Percentiles rank a stretch among this genome's conserved stretches.
phyloP scores from a whole-genome alignment of 2,113 vertebrate species.

The Muntiacus reevesi region DNA sequence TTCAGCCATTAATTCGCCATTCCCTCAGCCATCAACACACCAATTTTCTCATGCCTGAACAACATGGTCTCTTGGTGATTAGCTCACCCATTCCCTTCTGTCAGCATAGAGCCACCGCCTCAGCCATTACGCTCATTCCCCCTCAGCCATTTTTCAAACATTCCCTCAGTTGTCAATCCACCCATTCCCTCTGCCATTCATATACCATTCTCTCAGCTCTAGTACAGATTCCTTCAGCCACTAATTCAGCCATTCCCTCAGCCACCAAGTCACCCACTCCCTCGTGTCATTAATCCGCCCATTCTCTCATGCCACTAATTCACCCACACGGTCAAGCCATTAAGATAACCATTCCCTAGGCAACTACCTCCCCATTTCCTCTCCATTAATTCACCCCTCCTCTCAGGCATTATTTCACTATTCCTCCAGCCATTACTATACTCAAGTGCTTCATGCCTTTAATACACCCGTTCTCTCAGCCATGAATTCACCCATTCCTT shows the following conservation, averaged over 20 bases:
- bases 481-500: background rate
- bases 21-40: background rate
- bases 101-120: background rate
- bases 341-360: background rate
- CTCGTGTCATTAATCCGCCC: fast-evolving
- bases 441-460: background rate
- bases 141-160: background rate
- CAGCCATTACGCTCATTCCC: background rate
- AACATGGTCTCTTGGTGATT: background rate
- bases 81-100: background rate
- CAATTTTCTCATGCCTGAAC: background rate
- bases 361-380: background rate
- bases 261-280: background rate
- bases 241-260: background rate
- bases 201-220: background rate
- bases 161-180: background rate
- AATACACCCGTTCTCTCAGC: background rate
- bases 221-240: background rate
- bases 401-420: background rate
- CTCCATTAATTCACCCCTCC: background rate
- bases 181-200: background rate
- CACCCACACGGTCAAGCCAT: fast-evolving
- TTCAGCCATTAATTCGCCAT: background rate
- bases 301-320: fast-evolving
- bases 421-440: background rate